Evolutionary conservation across 2,888 invertebrate species (phyloP), one percentile per base, ranked within the genome.

Genomic region (Xestia c-nigrum): DNA sequence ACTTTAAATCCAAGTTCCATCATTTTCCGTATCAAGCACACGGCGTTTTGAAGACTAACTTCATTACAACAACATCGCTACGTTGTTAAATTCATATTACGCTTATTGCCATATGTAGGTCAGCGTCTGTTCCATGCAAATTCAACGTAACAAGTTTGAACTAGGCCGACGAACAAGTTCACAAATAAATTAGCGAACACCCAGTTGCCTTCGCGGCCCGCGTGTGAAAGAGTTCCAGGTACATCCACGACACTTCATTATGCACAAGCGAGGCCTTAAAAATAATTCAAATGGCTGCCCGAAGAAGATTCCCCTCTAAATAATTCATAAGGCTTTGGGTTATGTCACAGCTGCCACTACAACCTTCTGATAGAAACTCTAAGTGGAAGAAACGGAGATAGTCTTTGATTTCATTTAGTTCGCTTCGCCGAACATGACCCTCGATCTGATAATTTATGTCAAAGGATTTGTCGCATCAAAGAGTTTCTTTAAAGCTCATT

Each of bases 251-350:
- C 89, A 90, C 91, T 93, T 94, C 93, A 94, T 94, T 94, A 95
- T 94, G 93, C 92, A 92, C 90, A 91, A 92, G 90, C 87, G 90
- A 92, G 91, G 90, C 90, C 92, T 92, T 93, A 93, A 93, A 95
- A 95, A 95, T 95, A 95, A 95, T 94, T 94, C 93, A 94, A 94
- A 95, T 92, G 92, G 91, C 93, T 92, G 91, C 92, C 92, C 87
- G 90, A 92, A 93, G 93, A 91, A 91, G 91, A 91, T 90, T 92
- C 90, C 90, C 91, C 90, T 91, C 89, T 95, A 92, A 94, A 95
- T 96, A 94, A 95, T 96, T 95, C 94, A 96, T 95, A 91, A 94
- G 91, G 88, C 88, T 89, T 91, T 89, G 89, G 91, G 91, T 91
- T 89, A 91, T 91, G 92, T 92, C 93, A 90, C 94, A 94, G 93